Conservation (phyloP, 2,797 vertebrate species). For the Brotula barbata region DNA sequence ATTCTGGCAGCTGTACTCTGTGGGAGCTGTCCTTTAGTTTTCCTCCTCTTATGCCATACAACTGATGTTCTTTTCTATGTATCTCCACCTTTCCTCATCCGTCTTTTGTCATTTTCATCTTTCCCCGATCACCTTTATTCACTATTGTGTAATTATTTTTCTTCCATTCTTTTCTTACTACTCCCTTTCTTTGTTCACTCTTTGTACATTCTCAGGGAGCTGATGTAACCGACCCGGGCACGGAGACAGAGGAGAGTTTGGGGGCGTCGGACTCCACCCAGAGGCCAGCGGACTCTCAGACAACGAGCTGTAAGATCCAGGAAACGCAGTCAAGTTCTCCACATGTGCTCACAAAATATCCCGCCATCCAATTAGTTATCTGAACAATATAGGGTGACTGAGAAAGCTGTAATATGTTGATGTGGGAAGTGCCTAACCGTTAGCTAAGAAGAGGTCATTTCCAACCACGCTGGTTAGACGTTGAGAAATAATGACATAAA, state of each 20-base stretch:
- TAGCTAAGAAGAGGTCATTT: slow-evolving; percentile 9
- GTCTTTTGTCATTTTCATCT: no score
- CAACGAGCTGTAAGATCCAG: slow-evolving; percentile 82
- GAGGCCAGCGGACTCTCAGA: slow-evolving; percentile 90
- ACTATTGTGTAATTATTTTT: not conserved
- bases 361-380: slow-evolving; percentile 53
- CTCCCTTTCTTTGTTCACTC: not conserved
- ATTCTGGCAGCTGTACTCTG: slow-evolving; percentile 18
- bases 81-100: not conserved
- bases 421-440: slow-evolving; percentile 35
- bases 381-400: slow-evolving; percentile 35
- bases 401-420: slow-evolving; percentile 56
- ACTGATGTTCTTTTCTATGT: not conserved
- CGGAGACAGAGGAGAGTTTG: slow-evolving; percentile 95
- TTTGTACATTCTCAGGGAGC: slow-evolving; percentile 79
- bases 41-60: not conserved
- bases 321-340: slow-evolving; percentile 54
- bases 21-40: slow-evolving; percentile 14
- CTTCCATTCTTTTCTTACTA: not conserved
- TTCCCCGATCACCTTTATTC: no score
- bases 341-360: slow-evolving; percentile 38
- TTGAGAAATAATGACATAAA: not conserved
- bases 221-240: slow-evolving; percentile 91
- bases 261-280: slow-evolving; percentile 90
- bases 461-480: not conserved